Base-by-base conservation (phyloP, 2,797 vertebrate species). In the Protosalanx chinensis region DNA sequence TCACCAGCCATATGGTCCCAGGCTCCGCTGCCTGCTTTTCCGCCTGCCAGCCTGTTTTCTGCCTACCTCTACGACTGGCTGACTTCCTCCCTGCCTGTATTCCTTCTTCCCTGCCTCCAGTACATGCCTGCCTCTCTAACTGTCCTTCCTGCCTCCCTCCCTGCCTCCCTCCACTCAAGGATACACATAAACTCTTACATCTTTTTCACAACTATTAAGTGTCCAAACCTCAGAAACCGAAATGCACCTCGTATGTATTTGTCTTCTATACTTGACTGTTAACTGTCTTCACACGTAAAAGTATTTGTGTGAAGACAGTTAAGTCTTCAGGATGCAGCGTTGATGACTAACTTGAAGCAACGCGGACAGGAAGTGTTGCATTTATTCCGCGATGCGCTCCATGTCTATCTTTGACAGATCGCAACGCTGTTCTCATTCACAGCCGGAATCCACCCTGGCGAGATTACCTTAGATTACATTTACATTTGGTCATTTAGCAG, bases 1-100 rank as follows among this genome's bases (percentile, higher is more conserved):
- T 95, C 93, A 95, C 93, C 94, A 93, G 92, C 97, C 96, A 97
- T 95, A 96, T 97, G 95, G 95, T 92, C 85, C 88, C 87, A 90
- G 92, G 94, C 93, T 93, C 91, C 91, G 90, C 90, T 89, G 82
- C 51, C 51, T 53, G 51, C 51, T 53, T 41, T 41, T 41, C 37
- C 6, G 37, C 51, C 51, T 53, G 15, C 18, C 51, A 16, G 15
- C 51, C 51, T 53, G 51, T 53, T 53, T n/a, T 53, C 51, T 53
- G 3, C 18, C 51, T 53, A 4, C 18, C 51, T 53, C 16, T n/a
- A n/a, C 18, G 51, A 16, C 51, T n/a, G 51, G 13, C 51, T 53
- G 51, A 16, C 6, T 53, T n/a, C 18, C 51, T 53, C 51, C 51
- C 51, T 53, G 51, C 51, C 18, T n/a, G 15, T 53, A 16, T 53